Percentiles rank a stretch among this genome's conserved stretches.
Evolutionary conservation across 2,113 vertebrate species (phyloP).

Genomic region (Nyctereutes procyonoides): DNA sequence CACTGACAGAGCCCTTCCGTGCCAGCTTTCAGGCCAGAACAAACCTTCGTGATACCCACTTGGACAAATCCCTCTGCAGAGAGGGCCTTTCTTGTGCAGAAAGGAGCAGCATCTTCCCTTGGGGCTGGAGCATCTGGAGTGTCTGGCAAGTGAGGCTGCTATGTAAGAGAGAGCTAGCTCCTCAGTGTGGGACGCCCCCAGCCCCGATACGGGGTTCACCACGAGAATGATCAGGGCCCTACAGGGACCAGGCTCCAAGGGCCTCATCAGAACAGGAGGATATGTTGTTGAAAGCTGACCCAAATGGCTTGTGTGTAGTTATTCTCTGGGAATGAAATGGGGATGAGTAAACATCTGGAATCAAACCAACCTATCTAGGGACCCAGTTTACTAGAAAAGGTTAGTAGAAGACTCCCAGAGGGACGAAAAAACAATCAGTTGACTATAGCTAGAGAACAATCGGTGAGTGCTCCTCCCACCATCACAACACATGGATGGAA

Average conservation of each 20-base stretch:
- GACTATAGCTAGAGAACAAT: not conserved
- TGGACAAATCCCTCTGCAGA: not conserved
- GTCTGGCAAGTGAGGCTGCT: not conserved
- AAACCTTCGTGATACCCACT: constrained; percentile 36
- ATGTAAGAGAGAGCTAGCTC: not conserved
- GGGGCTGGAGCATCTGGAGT: not conserved
- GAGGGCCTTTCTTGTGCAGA: not conserved
- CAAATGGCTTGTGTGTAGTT: not conserved
- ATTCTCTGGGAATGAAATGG: not conserved
- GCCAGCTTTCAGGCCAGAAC: constrained; percentile 64
- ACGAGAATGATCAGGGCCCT: not conserved
- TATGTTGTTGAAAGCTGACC: not conserved
- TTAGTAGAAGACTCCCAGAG: not conserved
- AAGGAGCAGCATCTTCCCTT: not conserved
- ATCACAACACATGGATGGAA: not conserved
- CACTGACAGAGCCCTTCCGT: constrained; percentile 5
- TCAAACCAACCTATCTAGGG: not conserved
- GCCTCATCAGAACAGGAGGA: not conserved
- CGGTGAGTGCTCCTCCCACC: accelerated
- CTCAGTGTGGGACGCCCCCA: not conserved
- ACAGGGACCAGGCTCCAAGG: accelerated
- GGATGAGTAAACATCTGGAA: not conserved
- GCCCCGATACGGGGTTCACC: not conserved
- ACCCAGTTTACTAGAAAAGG: not conserved
- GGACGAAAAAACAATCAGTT: not conserved